Evolutionary conservation across 2,113 vertebrate genomes (phyloP).

Genomic region (Petrocephalus zakoni): DNA sequence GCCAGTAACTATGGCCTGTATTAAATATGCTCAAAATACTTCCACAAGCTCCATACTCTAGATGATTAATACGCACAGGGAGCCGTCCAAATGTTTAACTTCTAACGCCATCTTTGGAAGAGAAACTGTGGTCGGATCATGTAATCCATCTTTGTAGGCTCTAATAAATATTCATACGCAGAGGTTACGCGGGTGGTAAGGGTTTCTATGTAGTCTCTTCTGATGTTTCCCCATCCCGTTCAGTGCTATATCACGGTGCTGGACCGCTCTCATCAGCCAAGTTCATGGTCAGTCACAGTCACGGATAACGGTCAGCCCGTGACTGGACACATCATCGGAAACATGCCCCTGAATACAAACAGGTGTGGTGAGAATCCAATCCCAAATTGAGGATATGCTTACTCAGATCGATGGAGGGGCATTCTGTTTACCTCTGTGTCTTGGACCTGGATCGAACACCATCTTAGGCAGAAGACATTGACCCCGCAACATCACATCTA

Average conservation of each 20-base stretch:
- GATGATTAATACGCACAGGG: slow-evolving; percentile 46
- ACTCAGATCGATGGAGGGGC: background rate
- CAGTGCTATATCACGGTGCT: background rate
- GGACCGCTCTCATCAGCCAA: background rate
- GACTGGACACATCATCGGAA: background rate
- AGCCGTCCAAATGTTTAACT: slow-evolving; percentile 29
- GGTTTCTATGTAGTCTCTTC: background rate
- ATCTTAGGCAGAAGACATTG: background rate
- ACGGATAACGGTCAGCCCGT: background rate
- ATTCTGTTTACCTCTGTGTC: background rate
- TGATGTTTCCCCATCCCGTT: background rate
- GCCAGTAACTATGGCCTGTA: slow-evolving; percentile 43
- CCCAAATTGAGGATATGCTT: background rate
- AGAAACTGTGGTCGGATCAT: slow-evolving; percentile 40
- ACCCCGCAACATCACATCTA: background rate
- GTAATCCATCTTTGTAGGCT: slow-evolving; percentile 39
- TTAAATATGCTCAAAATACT: slow-evolving; percentile 23
- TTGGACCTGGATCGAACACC: background rate
- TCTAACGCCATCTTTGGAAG: slow-evolving; percentile 38
- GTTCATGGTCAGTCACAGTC: background rate
- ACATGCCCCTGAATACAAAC: background rate
- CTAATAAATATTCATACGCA: slow-evolving; percentile 39
- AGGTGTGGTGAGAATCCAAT: background rate
- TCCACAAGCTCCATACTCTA: slow-evolving; percentile 44
- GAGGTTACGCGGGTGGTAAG: slow-evolving; percentile 28